Conservation (phyloP, 2,113 vertebrate species). For the Cricetomys ansorgei region DNA sequence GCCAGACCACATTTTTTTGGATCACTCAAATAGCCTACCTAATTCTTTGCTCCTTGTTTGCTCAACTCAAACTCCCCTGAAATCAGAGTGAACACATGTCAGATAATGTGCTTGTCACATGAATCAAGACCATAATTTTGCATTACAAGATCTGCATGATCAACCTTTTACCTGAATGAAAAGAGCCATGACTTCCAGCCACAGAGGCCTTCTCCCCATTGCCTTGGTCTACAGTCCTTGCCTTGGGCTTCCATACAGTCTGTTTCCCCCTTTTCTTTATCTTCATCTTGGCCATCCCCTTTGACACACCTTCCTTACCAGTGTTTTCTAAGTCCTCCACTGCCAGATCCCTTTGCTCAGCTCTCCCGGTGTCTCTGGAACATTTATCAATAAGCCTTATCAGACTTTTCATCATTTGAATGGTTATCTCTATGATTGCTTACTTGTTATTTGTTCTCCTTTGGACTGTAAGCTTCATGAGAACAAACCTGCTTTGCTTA, state of each 20-base stretch:
- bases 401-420: neutral
- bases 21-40: neutral
- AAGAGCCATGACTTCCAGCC: too few relatives aligned
- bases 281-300: neutral
- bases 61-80: neutral
- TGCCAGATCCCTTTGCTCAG: neutral
- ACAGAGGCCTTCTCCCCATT: neutral
- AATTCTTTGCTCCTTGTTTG: neutral
- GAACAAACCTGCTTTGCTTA: neutral
- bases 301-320: neutral
- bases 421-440: neutral
- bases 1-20: neutral
- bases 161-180: neutral
- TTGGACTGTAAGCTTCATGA: constrained; percentile 8
- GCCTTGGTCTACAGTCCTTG: neutral
- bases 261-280: neutral
- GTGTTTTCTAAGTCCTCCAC: neutral
- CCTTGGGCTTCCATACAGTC: neutral
- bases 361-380: neutral
- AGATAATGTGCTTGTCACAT: neutral
- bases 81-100: neutral
- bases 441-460: neutral
- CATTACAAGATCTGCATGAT: neutral
- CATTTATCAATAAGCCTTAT: neutral
- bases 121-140: neutral